Base-by-base conservation (phyloP, 2,888 invertebrate species). In the Balanococcus diminutus region DNA sequence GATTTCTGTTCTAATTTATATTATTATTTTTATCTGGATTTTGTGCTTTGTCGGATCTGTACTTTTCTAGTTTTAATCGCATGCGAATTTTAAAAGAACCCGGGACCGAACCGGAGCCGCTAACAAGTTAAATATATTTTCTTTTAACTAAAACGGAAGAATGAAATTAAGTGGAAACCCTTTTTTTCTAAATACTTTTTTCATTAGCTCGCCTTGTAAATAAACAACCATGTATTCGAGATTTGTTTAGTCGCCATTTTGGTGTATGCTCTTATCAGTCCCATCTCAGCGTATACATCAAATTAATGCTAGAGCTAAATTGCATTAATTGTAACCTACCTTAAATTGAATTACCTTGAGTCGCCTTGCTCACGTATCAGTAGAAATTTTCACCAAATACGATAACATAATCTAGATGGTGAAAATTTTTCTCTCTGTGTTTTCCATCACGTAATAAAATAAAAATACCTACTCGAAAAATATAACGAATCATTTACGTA, bases 271-370 rank as follows among this genome's bases (percentile, higher is more conserved):
- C 22, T 72, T 72, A 72, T 72, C 72, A 72, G 14, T 25, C 9
- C 14, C 8, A 72, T 72, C 72, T 72, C 14, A 56, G 31, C 72
- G 72, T 16, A 31, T 22, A 72, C 72, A 25, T 72, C 72, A 72
- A 25, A 72, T 72, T 28, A 72, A 72, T 72, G 31, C 72, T 25
- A 72, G 31, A 31, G 31, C 11, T 72, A 28, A 72, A 72, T 28
- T 72, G 31, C 72, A 31, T 84, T 84, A 42, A 84, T 84, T 28
- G 84, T 72, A 72, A 84, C 67, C 84, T 28, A 72, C 39, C 84
- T 19, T 84, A 84, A 84, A 84, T 84, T 84, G 67, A 84, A 84
- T 84, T 42, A 84, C 84, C 84, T 67, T 84, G 84, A 84, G 67
- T 42, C 84, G 39, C 31, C 42, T 42, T 16, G 42, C 42, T 9